Base-by-base conservation (phyloP, 2,113 vertebrate genomes). In the Centropus unirufus region DNA sequence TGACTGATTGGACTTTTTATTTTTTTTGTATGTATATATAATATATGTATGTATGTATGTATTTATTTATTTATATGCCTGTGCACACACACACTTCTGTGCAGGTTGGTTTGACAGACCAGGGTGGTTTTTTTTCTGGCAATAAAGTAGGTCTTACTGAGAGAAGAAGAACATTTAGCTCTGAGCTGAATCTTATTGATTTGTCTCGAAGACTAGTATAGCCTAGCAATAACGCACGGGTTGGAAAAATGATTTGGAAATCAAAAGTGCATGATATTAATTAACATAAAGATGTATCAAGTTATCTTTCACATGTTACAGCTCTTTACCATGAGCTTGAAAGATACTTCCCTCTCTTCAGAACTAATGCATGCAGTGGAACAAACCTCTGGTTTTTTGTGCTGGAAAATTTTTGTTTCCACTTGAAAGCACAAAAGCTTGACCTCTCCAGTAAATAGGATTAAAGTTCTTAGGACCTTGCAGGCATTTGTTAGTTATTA, bases 401-500 rank as follows among this genome's bases (percentile, higher is more conserved):
- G 3, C 46, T 84, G 59, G 44, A 88, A 85, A 84, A 90, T 90
- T 32, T 90, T 88, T 95, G 20, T 92, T 95, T 94, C 44, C 55
- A 88, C 42, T 76, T 90, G 55, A 63, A 94, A 95, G 46, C 26
- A 74, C 13, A 59, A 67, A 23, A 47, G 34, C 77, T 94, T 95
- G 93, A 94, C 93, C 94, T 88, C 91, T 86, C 61, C 3, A 1
- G 68, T 90, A 94, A 95, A 95, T 70, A 90, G 68, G 85, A 94
- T 95, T 95, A 95, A 91, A 68, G 75, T 86, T 87, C 87, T 94
- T 77, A 91, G 59, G 89, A 88, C 47, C 72, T 95, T 94, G 67
- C 34, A 92, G 93, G 68, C 72, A 83, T 88, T 86, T 95, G 55
- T 57, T 85, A 86, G 85, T 88, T 93, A 93, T 91, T 97, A 77